These are phyloP conservation scores for Athripsodes cinereus DNA, from an alignment of 2,888 invertebrate species.

Conservation along the genomic window DNA sequence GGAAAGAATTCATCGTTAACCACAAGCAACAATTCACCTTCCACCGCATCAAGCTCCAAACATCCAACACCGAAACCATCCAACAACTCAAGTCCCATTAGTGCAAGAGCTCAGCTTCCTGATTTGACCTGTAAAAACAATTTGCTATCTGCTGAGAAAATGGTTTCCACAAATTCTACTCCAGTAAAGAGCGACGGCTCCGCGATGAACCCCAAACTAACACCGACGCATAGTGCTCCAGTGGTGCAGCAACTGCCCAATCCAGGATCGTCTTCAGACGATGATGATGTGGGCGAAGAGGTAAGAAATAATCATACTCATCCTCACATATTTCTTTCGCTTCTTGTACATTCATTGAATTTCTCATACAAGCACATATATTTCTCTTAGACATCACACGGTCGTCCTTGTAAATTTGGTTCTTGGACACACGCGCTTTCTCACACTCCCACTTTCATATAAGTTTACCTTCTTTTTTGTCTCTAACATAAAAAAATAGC, in stretches of 20 bases:
- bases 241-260: not conserved
- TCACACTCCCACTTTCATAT: too few relatives aligned
- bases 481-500: too few relatives aligned
- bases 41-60: not conserved
- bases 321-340: too few relatives aligned
- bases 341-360: too few relatives aligned
- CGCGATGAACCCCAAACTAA: not conserved
- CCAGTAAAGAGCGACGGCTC: not conserved
- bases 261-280: constrained; percentile 13
- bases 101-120: not conserved
- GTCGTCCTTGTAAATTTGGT: too few relatives aligned
- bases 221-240: not conserved
- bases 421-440: too few relatives aligned
- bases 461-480: too few relatives aligned
- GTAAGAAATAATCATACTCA: too few relatives aligned
- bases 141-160: not conserved
- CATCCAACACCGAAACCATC: too few relatives aligned
- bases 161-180: not conserved
- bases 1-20: not conserved
- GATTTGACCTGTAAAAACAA: not conserved
- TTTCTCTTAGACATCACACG: too few relatives aligned
- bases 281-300: constrained; percentile 16
- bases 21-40: not conserved
- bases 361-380: too few relatives aligned
- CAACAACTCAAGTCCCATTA: not conserved